Conservation (phyloP, 2,797 vertebrate species). For the Meriones psammophilus region DNA sequence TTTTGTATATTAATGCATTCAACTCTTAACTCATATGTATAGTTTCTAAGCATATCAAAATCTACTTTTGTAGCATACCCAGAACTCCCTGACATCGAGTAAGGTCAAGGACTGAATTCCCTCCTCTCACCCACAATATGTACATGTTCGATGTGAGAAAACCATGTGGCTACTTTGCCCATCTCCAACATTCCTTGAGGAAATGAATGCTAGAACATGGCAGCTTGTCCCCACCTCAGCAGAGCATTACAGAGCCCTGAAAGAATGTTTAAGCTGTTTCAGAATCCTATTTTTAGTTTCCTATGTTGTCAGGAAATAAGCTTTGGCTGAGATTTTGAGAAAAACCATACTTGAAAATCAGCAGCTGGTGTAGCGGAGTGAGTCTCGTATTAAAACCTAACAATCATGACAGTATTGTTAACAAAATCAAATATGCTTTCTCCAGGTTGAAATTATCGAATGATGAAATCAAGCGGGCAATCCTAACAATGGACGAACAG, state of each 20-base stretch:
- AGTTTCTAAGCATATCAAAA: constrained; percentile 30
- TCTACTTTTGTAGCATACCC: constrained; percentile 30
- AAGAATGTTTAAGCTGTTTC: constrained; percentile 74
- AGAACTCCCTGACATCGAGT: not conserved
- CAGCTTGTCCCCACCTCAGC: constrained; percentile 59
- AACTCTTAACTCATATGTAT: not conserved
- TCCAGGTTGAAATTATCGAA: constrained; percentile 97
- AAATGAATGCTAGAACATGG: constrained; percentile 41
- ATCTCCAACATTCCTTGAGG: not conserved
- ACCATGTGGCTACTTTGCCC: not conserved
- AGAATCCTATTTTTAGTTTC: constrained; percentile 71
- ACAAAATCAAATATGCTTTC: constrained; percentile 72
- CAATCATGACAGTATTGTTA: constrained; percentile 18
- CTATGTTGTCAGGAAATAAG: constrained; percentile 74
- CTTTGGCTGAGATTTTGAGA: constrained; percentile 68
- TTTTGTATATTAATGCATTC: constrained; percentile 24
- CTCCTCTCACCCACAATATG: not conserved
- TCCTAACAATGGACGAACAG: constrained; percentile 98
- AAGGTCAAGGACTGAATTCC: not conserved
- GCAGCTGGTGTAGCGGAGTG: constrained; percentile 48
- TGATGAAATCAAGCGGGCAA: constrained; percentile 98
- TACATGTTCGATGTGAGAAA: not conserved
- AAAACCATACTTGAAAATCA: constrained; percentile 59
- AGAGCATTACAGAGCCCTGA: constrained; percentile 64
- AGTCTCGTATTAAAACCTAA: constrained; percentile 47